These are phyloP conservation scores for Mormyrus hasselquistii DNA, from an alignment of 2,797 vertebrate genomes.

Conservation along the genomic window DNA sequence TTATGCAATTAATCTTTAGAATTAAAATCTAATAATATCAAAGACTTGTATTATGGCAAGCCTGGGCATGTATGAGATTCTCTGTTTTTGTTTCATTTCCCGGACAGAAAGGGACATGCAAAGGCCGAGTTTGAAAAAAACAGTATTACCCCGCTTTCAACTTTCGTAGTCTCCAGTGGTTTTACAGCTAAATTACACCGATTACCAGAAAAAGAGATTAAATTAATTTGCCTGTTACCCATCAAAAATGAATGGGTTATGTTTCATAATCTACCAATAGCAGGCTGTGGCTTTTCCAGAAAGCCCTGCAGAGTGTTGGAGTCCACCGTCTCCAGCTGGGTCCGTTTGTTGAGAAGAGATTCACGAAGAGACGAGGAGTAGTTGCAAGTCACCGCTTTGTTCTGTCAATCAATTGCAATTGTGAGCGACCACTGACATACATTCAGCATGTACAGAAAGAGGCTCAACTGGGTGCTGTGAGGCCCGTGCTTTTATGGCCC, in stretches of 20 bases:
- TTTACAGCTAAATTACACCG: slow-evolving; percentile 22
- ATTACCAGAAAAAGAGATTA: slow-evolving; percentile 24
- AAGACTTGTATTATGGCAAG: slow-evolving; percentile 19
- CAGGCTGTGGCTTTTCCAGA: background rate
- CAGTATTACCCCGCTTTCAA: background rate
- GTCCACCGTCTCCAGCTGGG: too few species aligned
- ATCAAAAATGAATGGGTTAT: slow-evolving; percentile 11
- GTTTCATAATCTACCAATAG: background rate
- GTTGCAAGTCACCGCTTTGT: too few species aligned
- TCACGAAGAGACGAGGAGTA: too few species aligned
- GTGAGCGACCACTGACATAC: too few species aligned
- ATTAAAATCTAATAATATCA: background rate
- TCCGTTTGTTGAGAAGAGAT: too few species aligned
- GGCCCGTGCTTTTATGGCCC: too few species aligned
- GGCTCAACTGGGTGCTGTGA: too few species aligned
- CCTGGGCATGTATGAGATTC: slow-evolving; percentile 23
- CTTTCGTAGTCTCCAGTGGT: slow-evolving; percentile 26
- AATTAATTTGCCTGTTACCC: slow-evolving; percentile 11
- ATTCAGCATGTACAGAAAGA: too few species aligned
- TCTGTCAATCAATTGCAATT: too few species aligned
- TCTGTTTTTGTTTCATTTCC: slow-evolving; percentile 22
- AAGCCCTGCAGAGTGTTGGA: background rate
- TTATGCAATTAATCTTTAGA: background rate
- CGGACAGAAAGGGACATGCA: slow-evolving; percentile 25
- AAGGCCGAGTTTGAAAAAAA: slow-evolving; percentile 25